A percentile compares a stretch with the other conserved stretches of the same genome.
phyloP scores from a whole-genome alignment of 2,113 vertebrate genomes.

The Montifringilla adamsi region DNA sequence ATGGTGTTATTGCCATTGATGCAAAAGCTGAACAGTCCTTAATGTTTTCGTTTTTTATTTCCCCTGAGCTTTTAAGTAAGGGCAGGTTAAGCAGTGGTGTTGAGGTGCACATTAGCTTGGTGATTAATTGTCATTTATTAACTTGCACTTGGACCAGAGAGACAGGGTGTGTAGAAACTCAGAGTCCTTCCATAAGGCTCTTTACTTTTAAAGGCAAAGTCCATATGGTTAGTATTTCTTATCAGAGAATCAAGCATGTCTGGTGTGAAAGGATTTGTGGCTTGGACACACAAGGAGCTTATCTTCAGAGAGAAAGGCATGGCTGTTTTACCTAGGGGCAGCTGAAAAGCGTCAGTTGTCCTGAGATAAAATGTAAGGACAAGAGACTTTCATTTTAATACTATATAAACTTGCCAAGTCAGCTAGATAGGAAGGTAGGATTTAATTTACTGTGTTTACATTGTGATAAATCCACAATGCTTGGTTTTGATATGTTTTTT shows the following conservation, averaged over 20 bases:
- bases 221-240: background rate
- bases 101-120: background rate
- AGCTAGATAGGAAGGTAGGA: background rate
- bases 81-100: background rate
- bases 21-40: background rate
- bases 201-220: constrained; percentile 55
- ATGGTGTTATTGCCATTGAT: background rate
- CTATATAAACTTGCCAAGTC: background rate
- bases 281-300: background rate
- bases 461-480: background rate
- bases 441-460: background rate
- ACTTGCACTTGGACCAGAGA: constrained; percentile 4
- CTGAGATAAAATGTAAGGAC: background rate
- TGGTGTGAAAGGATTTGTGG: constrained; percentile 22
- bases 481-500: background rate
- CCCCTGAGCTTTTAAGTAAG: background rate
- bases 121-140: constrained; percentile 46
- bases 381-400: background rate
- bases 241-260: background rate
- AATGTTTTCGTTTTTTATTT: background rate
- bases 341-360: background rate
- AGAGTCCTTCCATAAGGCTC: background rate
- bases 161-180: background rate
- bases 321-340: background rate
- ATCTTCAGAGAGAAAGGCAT: background rate